phyloP scores from a whole-genome alignment of 2,888 invertebrate genomes.

The Chaetogeoica ovagalla region DNA sequence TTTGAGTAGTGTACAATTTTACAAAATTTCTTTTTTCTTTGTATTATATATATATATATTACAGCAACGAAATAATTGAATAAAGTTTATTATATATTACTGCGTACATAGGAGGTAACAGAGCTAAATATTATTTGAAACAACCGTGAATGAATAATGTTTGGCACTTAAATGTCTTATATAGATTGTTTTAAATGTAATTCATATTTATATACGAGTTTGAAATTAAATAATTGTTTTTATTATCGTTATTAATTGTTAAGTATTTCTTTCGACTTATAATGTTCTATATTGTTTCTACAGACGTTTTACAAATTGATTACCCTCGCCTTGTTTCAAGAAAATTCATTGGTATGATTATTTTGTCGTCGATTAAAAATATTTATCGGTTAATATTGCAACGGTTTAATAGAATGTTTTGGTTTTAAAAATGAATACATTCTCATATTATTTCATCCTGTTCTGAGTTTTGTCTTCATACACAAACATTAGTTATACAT shows the following conservation, averaged over 20 bases:
- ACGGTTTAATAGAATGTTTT: no score
- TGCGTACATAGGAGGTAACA: not conserved
- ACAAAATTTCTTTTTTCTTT: no score
- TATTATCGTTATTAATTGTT: not conserved
- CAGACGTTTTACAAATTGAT: not conserved
- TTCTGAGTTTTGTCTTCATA: not conserved
- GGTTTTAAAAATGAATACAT: no score
- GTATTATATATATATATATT: no score
- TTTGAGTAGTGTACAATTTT: no score
- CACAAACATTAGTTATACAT: not conserved
- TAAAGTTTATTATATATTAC: no score
- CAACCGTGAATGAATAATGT: not conserved
- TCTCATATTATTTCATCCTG: not conserved
- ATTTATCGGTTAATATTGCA: not conserved
- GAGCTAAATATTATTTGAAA: not conserved
- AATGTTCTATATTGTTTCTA: not conserved
- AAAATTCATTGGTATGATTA: no score
- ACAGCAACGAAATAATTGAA: no score
- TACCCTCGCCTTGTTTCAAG: not conserved
- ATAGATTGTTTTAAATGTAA: not conserved
- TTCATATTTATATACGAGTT: not conserved
- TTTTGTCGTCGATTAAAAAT: not conserved
- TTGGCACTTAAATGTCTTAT: constrained; percentile 5
- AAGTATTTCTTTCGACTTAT: not conserved
- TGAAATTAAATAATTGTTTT: not conserved